Evolutionary conservation across 2,888 invertebrate species (phyloP).

Genomic region (Cephus rjabovi): DNA sequence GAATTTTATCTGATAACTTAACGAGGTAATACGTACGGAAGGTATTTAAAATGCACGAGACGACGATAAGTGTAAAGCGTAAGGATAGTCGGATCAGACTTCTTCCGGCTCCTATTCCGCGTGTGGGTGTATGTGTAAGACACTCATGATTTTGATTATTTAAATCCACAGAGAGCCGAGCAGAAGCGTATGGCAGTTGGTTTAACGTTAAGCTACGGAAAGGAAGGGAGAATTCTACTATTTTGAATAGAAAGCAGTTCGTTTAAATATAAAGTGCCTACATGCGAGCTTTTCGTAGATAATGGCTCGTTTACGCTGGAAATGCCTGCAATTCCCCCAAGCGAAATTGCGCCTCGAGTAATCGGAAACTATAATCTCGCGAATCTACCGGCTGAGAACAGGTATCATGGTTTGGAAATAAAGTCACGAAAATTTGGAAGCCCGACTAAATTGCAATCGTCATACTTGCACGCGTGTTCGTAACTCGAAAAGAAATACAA

Average conservation of each 20-base stretch:
- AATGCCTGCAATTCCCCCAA: constrained; percentile 42
- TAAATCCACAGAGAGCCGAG: neutral
- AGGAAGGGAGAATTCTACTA: neutral
- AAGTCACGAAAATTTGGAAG: neutral
- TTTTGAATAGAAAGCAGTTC: neutral
- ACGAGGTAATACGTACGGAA: neutral
- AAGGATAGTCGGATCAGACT: neutral
- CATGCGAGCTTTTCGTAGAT: constrained; percentile 37
- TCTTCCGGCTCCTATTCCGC: neutral
- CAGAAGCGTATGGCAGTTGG: neutral
- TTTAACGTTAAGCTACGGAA: neutral
- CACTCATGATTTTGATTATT: neutral
- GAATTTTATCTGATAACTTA: neutral
- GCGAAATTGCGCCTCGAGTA: constrained; percentile 33
- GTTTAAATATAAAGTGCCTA: constrained; percentile 43
- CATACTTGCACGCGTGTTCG: neutral
- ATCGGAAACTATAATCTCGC: constrained; percentile 44
- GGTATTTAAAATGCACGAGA: neutral
- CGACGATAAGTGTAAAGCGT: neutral
- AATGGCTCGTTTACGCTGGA: constrained; percentile 41
- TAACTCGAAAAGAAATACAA: neutral
- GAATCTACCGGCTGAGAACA: neutral
- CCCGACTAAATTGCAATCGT: neutral
- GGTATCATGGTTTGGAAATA: neutral
- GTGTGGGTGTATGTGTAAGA: neutral